A percentile compares a stretch with the other conserved stretches of the same genome.
Conservation (phyloP, 2,797 vertebrate species). For the Poecilia gillii region DNA sequence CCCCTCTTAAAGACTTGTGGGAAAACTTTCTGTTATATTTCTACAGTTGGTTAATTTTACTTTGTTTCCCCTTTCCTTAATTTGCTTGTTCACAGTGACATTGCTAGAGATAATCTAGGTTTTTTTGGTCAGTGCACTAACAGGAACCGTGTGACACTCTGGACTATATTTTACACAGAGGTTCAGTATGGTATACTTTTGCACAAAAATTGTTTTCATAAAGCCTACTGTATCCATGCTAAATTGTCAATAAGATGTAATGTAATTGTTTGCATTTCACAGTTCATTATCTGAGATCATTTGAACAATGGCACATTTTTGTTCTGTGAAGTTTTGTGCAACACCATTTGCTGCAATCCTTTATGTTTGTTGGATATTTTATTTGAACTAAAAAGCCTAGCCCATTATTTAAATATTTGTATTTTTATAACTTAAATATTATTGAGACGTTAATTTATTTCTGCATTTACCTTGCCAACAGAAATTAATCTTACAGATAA, state of each 20-base stretch:
- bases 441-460: not conserved
- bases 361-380: not conserved
- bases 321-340: not conserved
- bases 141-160: constrained; percentile 25
- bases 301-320: not conserved
- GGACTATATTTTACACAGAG: constrained; percentile 3
- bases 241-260: not conserved
- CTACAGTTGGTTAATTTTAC: constrained; percentile 15
- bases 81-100: constrained; percentile 56
- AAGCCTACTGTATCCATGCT: not conserved
- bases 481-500: not conserved
- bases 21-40: constrained; percentile 48
- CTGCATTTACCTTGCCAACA: not conserved
- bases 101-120: constrained; percentile 29
- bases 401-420: not conserved
- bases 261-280: not conserved
- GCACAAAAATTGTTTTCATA: not conserved
- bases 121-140: constrained; percentile 12
- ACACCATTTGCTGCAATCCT: not conserved
- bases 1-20: constrained; percentile 40
- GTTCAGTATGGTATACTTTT: not conserved
- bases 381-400: not conserved
- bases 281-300: constrained; percentile 2
- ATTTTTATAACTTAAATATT: not conserved
- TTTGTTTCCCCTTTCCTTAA: constrained; percentile 59